Evolutionary conservation across 2,113 vertebrate genomes (phyloP).

Genomic region (Dipodomys ordii): DNA sequence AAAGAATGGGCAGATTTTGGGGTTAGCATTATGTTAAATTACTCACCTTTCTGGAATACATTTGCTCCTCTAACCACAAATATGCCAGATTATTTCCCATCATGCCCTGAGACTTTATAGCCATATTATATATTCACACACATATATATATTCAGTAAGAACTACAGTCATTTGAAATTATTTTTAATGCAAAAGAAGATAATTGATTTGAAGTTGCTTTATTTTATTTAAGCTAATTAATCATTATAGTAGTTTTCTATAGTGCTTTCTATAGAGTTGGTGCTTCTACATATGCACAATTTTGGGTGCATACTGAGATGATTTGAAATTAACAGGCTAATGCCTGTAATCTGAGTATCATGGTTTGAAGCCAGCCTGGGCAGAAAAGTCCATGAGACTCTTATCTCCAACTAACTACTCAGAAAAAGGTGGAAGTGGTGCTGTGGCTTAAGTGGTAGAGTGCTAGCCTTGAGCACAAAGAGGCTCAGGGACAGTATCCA

Average conservation of each 20-base stretch:
- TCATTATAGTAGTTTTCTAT: neutral
- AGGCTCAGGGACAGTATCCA: no score
- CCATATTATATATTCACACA: no score
- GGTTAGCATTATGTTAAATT: neutral
- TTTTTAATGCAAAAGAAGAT: conserved; percentile 47
- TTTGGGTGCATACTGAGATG: neutral
- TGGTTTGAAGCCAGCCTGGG: no score
- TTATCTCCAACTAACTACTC: no score
- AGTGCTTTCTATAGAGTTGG: neutral
- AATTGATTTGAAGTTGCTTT: neutral
- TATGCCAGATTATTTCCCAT: neutral
- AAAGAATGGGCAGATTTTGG: conserved; percentile 13
- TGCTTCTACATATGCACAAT: neutral
- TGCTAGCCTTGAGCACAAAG: no score
- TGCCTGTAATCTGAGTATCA: no score
- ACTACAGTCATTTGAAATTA: conserved; percentile 2
- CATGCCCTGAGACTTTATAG: neutral
- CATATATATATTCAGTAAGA: neutral
- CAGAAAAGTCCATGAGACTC: no score
- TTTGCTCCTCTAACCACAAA: conserved; percentile 17
- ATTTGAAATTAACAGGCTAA: conserved; percentile 5
- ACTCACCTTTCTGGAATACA: conserved; percentile 12
- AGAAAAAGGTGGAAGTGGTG: no score
- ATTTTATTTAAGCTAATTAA: conserved; percentile 39
- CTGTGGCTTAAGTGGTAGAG: no score